Base-by-base conservation (phyloP, 2,888 invertebrate species). In the Ditula angustiorana region DNA sequence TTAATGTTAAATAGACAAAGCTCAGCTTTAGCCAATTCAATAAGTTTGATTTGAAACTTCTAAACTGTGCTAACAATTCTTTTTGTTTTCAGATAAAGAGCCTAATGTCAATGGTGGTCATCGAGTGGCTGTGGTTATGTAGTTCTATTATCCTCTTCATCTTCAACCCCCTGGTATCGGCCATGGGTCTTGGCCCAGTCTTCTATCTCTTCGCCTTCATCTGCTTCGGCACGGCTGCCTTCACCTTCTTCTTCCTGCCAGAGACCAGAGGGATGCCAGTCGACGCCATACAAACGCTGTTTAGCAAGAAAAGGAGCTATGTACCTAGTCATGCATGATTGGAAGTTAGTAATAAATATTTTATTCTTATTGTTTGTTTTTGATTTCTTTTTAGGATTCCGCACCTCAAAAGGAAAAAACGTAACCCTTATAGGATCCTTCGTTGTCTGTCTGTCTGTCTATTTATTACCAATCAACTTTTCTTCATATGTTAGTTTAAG, bases 241-340 rank as follows among this genome's bases (percentile, higher is more conserved):
- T 71, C 58, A 66, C 69, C 16, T 47, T 67, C 19, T 61, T 70
- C 64, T 70, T 35, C 24, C 33, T 75, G 47, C 77, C 77, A 2
- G 78, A 78, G 49, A 78, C 77, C 0, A 74, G 70, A 53, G 76
- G 77, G 0, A 23, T 77, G 30, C 67, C 75, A n/a, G 73, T 74
- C 2, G 74, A 77, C 41, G 69, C 66, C 0, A 69, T 75, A 26
- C 78, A 77, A 44, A 41, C 58, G 23, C 23, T 64, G 30, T 73
- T 76, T 41, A 56, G 41, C 41, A 63, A 50, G 41, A 63, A 50
- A 5, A 37, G 55, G 37, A 13, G 10, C 4, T 5, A 5, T 24
- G 37, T 55, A 5, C 37, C 37, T 5, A 37, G 24, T 23, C 37
- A 37, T 2, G 37, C 52, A 8, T 52, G 28, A 33, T 19, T 37